Evolutionary conservation across 2,888 invertebrate genomes (phyloP), one percentile per base, ranked within the genome.

Genomic region (Andrena fulva): DNA sequence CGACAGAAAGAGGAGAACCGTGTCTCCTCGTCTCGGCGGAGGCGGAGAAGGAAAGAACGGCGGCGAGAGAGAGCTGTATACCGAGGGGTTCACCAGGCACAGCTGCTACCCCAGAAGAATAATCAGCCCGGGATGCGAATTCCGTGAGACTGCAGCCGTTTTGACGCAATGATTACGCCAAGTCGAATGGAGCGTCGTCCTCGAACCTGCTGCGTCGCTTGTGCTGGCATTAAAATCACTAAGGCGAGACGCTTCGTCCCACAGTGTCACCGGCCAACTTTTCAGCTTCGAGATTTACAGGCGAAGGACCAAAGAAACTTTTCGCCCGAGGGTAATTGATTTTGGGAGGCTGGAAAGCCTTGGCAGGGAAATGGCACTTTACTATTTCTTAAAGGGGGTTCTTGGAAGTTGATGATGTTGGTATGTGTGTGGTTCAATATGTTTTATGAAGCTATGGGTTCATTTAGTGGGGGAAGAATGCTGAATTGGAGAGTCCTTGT

Each of bases 31-130:
- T 29, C n/a, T 42, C 24, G 16, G n/a, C 66, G 63, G 42, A 42
- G 31, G 52, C 16, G 48, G 24, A 52, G 72, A 33, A 74, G 35
- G 71, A 48, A 69, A 63, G 35, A 74, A 56, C 67, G 77, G 68
- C 63, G 72, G 54, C 72, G 74, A 76, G 76, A 72, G 76, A 75
- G 73, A 48, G n/a, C 6, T 31, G 42, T 29, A n/a, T 7, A 33
- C 52, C 66, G 66, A 84, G 76, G 84, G 81, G 86, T 70, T 77
- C 78, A 54, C 42, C 64, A n/a, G 60, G 79, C 60, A 87, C 87
- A 87, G 86, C 87, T 87, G 87, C 85, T 72, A 74, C 64, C 71
- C 69, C 33, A 16, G 42, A 82, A 84, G 84, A 86, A 85, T 79
- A 77, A 79, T 85, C 85, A 63, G 54, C 59, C 48, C 24, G 70